Percentiles rank a stretch among this genome's conserved stretches.
Evolutionary conservation across 2,888 invertebrate species (phyloP).

Genomic region (Agrypnus murinus): DNA sequence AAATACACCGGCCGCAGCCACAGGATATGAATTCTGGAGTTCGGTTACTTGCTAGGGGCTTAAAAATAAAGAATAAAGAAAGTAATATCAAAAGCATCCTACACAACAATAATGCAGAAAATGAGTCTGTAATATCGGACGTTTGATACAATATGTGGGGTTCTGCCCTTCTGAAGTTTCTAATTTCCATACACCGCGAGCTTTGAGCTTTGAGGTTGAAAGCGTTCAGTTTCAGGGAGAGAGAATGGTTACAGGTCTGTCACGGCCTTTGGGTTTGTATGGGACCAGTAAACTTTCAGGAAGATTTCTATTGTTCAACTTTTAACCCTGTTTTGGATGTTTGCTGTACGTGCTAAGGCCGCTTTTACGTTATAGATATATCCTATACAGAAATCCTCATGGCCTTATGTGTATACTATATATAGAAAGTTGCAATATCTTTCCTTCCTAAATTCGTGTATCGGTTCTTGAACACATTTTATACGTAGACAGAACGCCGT

Average conservation of each 20-base stretch:
- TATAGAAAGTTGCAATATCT: conserved; percentile 25
- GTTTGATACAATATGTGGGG: conserved; percentile 38
- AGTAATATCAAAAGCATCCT: not conserved
- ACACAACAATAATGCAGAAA: conserved; percentile 13
- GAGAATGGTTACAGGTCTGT: conserved; percentile 32
- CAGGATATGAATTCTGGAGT: too few species aligned
- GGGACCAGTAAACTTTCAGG: conserved; percentile 4
- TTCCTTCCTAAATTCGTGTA: conserved; percentile 31
- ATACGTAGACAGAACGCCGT: conserved; percentile 33
- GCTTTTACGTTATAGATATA: not conserved
- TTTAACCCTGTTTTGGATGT: conserved; percentile 16
- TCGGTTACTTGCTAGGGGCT: too few species aligned
- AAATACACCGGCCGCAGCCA: too few species aligned
- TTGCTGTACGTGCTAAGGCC: conserved; percentile 14
- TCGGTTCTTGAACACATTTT: conserved; percentile 36
- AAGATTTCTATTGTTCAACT: conserved; percentile 25
- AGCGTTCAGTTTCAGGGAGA: conserved; percentile 30
- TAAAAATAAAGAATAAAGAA: not conserved
- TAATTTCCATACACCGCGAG: conserved; percentile 39
- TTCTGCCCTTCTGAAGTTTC: conserved; percentile 37
- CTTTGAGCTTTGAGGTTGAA: conserved; percentile 38
- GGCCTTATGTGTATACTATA: conserved; percentile 1
- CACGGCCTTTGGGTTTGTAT: conserved; percentile 17
- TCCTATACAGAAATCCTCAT: not conserved
- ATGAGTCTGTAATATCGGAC: not conserved